These are phyloP conservation scores for Ladona fulva DNA, from an alignment of 1,140 invertebrate genomes.

Conservation along the genomic window DNA sequence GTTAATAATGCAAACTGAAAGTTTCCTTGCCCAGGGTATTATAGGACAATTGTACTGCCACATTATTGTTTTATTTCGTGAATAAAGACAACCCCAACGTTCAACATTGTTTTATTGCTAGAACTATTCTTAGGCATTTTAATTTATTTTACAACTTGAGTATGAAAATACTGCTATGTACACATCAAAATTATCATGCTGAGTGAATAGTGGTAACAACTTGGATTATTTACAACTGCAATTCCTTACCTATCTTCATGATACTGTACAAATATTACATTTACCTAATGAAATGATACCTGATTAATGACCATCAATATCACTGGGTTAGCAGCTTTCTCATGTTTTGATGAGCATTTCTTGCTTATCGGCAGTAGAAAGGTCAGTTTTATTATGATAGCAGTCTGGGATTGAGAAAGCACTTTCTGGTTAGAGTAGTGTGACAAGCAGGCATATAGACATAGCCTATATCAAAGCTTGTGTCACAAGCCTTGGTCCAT, in stretches of 20 bases:
- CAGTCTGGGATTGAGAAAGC: background rate
- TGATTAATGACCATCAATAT: background rate
- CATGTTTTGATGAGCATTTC: background rate
- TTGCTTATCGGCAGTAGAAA: background rate
- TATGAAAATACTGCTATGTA: background rate
- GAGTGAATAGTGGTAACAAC: background rate
- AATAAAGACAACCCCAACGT: background rate
- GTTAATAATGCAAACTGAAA: too few species aligned
- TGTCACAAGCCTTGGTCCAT: background rate
- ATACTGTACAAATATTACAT: background rate
- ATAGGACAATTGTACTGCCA: too few species aligned
- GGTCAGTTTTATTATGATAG: background rate
- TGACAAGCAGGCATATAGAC: background rate
- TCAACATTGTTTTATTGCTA: background rate
- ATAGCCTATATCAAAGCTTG: background rate
- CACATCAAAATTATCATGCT: background rate
- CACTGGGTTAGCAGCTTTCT: background rate
- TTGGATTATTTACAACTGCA: background rate
- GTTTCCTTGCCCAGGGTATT: too few species aligned
- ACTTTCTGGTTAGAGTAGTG: background rate
- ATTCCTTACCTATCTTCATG: background rate
- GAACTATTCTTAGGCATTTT: background rate
- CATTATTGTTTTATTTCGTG: too few species aligned
- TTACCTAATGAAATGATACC: background rate
- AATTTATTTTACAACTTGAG: background rate